A percentile compares a stretch with the other conserved stretches of the same genome.
Evolutionary conservation across 1,140 invertebrate genomes (phyloP).

Genomic region (Pseudomyrmex concolor): DNA sequence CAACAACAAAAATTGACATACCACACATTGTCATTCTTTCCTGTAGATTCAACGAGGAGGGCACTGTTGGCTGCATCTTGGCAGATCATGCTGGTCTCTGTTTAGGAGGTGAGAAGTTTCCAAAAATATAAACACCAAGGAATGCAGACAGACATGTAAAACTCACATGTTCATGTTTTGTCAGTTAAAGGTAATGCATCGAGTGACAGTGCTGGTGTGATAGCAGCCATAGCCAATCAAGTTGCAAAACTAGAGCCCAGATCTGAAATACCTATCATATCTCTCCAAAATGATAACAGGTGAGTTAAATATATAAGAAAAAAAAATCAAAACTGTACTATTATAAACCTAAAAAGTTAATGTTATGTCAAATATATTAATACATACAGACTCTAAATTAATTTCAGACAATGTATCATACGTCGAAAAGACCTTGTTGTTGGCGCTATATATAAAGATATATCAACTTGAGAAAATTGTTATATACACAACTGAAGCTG

Average conservation of each 20-base stretch:
- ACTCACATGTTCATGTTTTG: conserved; percentile 29
- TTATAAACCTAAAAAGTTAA: conserved; percentile 4
- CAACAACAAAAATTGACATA: too few relatives aligned
- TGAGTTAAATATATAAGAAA: conserved; percentile 58
- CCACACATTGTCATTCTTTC: conserved; percentile 18
- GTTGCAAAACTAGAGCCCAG: conserved; percentile 82
- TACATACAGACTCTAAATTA: conserved; percentile 48
- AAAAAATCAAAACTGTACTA: neutral
- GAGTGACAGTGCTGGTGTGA: conserved; percentile 82
- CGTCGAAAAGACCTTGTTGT: conserved; percentile 80
- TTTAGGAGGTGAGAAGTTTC: conserved; percentile 78
- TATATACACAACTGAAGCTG: conserved; percentile 24
- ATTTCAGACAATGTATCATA: conserved; percentile 83
- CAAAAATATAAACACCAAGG: neutral
- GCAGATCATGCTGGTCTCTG: conserved; percentile 83
- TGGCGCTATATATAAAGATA: conserved; percentile 83
- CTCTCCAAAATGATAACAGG: conserved; percentile 82
- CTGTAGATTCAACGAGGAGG: conserved; percentile 74
- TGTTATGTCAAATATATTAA: conserved; percentile 9
- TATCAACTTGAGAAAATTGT: conserved; percentile 64
- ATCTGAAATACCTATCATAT: conserved; percentile 79
- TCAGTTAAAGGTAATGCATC: conserved; percentile 82
- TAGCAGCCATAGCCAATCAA: conserved; percentile 83
- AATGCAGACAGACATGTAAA: neutral
- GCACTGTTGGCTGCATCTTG: conserved; percentile 81